Percentiles rank a stretch among this genome's conserved stretches.
phyloP scores from a whole-genome alignment of 1,140 invertebrate genomes.

The Zaprionus taronus region DNA sequence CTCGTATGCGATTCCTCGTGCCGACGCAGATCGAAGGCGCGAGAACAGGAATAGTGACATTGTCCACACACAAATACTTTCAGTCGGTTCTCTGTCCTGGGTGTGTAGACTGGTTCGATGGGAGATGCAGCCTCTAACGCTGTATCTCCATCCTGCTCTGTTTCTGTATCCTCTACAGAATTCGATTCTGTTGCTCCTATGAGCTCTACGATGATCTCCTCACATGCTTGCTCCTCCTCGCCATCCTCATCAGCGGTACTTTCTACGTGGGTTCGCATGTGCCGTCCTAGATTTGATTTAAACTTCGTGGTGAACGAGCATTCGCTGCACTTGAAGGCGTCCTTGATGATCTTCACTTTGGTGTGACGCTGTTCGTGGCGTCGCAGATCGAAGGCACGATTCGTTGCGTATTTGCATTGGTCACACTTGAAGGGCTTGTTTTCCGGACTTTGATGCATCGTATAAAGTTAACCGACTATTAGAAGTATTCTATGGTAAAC shows the following conservation, averaged over 20 bases:
- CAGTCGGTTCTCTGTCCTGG: not conserved
- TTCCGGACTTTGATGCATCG: slow-evolving; percentile 10
- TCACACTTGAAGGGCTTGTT: slow-evolving; percentile 26
- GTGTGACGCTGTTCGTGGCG: slow-evolving; percentile 37
- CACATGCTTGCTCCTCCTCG: slow-evolving; percentile 12
- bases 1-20: slow-evolving; percentile 20
- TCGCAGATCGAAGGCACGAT: slow-evolving; percentile 36
- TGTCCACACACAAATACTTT: slow-evolving; percentile 34
- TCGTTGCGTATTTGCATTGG: slow-evolving; percentile 29
- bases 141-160: not conserved
- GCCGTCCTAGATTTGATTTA: slow-evolving; percentile 35
- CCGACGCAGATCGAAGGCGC: slow-evolving; percentile 32
- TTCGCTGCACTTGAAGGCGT: slow-evolving; percentile 12
- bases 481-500: slow-evolving; percentile 10
- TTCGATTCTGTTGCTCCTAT: not conserved
- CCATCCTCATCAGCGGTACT: not conserved
- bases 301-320: slow-evolving; percentile 33
- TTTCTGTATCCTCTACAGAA: not conserved
- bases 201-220: slow-evolving; percentile 31
- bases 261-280: slow-evolving; percentile 11
- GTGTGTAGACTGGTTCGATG: not conserved
- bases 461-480: not conserved
- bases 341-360: slow-evolving; percentile 7
- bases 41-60: slow-evolving; percentile 32
- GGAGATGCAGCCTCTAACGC: not conserved